Conservation (phyloP, 1,140 invertebrate species). For the Monochamus saltuarius region DNA sequence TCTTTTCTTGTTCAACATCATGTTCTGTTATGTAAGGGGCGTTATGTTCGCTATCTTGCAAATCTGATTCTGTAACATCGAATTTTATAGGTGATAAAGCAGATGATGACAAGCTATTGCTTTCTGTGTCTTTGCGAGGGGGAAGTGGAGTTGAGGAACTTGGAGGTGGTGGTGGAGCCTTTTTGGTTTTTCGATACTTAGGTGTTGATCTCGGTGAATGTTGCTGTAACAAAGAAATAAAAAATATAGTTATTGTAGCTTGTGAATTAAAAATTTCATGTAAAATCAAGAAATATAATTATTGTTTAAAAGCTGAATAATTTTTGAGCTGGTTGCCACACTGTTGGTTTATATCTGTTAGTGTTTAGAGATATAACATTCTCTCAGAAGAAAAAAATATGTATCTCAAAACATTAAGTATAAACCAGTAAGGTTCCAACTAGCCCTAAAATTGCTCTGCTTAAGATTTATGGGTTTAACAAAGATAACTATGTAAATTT, state of each 20-base stretch:
- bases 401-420: too few species aligned
- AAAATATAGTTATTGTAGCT: constrained; percentile 2
- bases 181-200: constrained; percentile 55
- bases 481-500: too few species aligned
- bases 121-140: not conserved
- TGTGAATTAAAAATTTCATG: too few species aligned
- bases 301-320: too few species aligned
- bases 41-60: not conserved
- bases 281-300: too few species aligned
- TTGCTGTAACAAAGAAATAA: constrained; percentile 44
- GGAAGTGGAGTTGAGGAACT: constrained; percentile 17
- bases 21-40: constrained; percentile 4
- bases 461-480: too few species aligned
- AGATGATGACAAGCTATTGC: not conserved
- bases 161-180: constrained; percentile 59
- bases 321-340: too few species aligned
- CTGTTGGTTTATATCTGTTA: too few species aligned
- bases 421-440: too few species aligned
- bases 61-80: not conserved
- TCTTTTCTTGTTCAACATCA: constrained; percentile 55
- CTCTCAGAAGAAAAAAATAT: too few species aligned
- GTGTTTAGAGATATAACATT: too few species aligned
- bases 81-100: not conserved
- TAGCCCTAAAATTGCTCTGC: too few species aligned
- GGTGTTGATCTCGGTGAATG: constrained; percentile 45